These are phyloP conservation scores for Calliphora vicina DNA, from an alignment of 1,140 invertebrate species.

Conservation along the genomic window DNA sequence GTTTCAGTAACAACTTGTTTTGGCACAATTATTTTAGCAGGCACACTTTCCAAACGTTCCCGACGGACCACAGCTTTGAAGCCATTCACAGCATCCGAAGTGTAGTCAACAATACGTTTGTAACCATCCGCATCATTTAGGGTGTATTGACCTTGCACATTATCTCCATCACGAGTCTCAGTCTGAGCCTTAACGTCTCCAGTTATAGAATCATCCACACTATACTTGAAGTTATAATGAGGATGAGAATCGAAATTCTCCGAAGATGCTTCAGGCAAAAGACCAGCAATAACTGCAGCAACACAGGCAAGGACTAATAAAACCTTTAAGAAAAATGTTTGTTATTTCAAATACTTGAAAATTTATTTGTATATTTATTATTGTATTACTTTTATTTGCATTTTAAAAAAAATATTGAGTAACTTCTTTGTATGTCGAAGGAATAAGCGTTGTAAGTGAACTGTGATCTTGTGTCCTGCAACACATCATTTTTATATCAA, in stretches of 20 bases:
- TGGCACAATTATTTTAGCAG: neutral
- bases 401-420: too few species aligned
- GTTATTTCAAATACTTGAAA: too few species aligned
- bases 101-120: slow-evolving; percentile 62
- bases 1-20: slow-evolving; percentile 30
- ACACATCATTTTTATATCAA: neutral
- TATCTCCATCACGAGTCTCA: slow-evolving; percentile 63
- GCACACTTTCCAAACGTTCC: slow-evolving; percentile 44
- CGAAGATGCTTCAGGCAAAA: slow-evolving; percentile 40
- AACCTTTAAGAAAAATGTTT: neutral
- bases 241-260: slow-evolving; percentile 67
- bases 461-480: neutral
- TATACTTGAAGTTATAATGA: slow-evolving; percentile 74
- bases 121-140: slow-evolving; percentile 64
- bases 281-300: slow-evolving; percentile 41
- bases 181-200: slow-evolving; percentile 62
- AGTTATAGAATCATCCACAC: slow-evolving; percentile 71
- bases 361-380: too few species aligned
- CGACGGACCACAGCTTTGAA: slow-evolving; percentile 63
- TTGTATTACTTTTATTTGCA: too few species aligned
- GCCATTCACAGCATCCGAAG: slow-evolving; percentile 62
- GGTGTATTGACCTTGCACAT: slow-evolving; percentile 63
- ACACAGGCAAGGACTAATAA: slow-evolving; percentile 25
- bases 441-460: neutral
- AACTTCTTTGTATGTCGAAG: neutral